Base-by-base conservation (phyloP, 2,888 invertebrate species). In the Monochamus alternatus region DNA sequence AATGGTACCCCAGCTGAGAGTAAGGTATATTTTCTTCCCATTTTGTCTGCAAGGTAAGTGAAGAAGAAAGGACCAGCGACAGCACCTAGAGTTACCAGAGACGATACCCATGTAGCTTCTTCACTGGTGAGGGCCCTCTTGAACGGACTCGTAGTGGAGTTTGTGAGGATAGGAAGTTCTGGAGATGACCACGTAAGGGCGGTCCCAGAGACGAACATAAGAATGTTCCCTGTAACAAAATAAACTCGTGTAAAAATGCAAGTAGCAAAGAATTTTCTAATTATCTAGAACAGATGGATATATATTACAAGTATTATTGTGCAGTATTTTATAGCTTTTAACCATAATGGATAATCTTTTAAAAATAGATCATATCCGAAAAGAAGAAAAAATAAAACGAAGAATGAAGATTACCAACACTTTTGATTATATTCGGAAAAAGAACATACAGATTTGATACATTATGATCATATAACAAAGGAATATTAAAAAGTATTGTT, bases 11-110 rank as follows among this genome's bases (percentile, higher is more conserved):
- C 89, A 22, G 93, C 91, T 10, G 91, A 87, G 9, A 95, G 85
- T 9, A 95, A 88, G 0, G 93, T 91, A 90, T 90, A 91, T 88
- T 93, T 94, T 14, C 94, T 90, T 0, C 95, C 95, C 30, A 74
- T 30, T 10, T 32, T 64, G 7, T 79, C 66, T 2, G 76, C 65
- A 9, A 47, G 66, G 5, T 59, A 64, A 7, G 69, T 78, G 12
- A 76, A 67, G 7, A 76, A n/a, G 22, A 76, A 47, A 1, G 79
- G 70, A 38, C 74, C 78, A 10, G 68, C 62, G 10, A 66, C 51
- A 0, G 75, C 77, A 3, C 79, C 79, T 7, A 79, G 58, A 10
- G 65, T 68, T 2, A 75, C 22, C 8, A 78, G 31, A 12, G 80
- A 73, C 3, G 72, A 74, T 10, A 80, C 72, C 74, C 75, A 75